Conservation (phyloP, 2,113 vertebrate species). For the Patagioenas fasciata region DNA sequence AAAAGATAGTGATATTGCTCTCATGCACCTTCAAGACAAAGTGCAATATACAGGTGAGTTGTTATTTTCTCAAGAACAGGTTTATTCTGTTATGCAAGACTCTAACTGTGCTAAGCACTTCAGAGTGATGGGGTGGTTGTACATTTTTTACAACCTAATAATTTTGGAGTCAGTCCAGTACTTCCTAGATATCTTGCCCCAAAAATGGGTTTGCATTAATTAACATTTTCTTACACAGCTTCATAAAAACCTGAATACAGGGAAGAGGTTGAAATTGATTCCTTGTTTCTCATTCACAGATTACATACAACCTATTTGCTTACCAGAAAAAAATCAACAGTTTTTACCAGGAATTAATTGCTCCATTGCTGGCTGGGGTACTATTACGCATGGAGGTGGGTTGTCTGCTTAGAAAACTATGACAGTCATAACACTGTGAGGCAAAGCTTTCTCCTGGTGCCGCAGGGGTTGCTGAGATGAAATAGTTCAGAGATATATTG, state of each 20-base stretch:
- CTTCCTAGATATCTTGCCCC: background rate
- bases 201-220: background rate
- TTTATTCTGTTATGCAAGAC: background rate
- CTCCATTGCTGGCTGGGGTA: conserved; percentile 90
- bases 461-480: background rate
- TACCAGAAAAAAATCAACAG: conserved; percentile 76
- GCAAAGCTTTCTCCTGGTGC: background rate
- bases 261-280: background rate
- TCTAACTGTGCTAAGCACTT: background rate
- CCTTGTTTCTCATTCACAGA: conserved; percentile 69
- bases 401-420: background rate
- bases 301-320: conserved; percentile 87
- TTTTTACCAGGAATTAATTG: conserved; percentile 81
- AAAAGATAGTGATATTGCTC: conserved; percentile 86
- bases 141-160: background rate
- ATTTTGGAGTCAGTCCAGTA: background rate
- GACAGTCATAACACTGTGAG: background rate
- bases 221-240: background rate
- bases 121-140: background rate
- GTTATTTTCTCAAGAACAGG: background rate
- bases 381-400: conserved; percentile 24
- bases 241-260: background rate
- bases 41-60: conserved; percentile 80
- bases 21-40: conserved; percentile 85
- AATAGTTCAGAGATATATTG: background rate